Conservation (phyloP, 2,113 vertebrate species). For the Phoxinus phoxinus region DNA sequence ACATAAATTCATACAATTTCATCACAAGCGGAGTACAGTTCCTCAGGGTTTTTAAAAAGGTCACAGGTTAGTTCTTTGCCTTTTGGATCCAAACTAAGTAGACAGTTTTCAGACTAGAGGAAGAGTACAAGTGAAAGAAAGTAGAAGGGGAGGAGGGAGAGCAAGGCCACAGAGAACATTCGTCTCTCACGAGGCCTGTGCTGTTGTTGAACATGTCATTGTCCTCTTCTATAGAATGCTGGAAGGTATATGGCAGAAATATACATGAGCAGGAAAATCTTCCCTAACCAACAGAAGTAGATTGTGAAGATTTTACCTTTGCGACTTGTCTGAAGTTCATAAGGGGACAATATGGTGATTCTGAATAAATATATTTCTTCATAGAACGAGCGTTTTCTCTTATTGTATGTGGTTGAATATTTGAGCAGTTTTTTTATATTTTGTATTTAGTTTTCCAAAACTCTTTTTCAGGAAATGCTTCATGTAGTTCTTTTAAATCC, state of each 20-base stretch:
- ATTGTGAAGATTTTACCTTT: not conserved
- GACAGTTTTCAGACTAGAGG: not conserved
- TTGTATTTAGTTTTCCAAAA: not conserved
- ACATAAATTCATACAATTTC: not conserved
- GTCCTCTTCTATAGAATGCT: conserved; percentile 6
- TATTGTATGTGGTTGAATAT: not conserved
- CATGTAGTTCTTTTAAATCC: not conserved
- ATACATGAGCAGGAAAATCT: not conserved
- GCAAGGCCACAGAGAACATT: conserved; percentile 9
- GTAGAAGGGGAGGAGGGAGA: not conserved
- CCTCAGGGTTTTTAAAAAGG: not conserved
- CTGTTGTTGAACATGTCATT: not conserved
- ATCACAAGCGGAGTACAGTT: not conserved
- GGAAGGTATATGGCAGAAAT: not conserved
- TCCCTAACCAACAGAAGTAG: not conserved
- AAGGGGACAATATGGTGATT: not conserved
- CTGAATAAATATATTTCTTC: not conserved
- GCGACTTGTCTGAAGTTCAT: not conserved
- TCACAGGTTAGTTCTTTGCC: conserved; percentile 11
- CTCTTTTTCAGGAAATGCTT: not conserved
- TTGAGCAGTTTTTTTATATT: not conserved
- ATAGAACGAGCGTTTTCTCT: not conserved
- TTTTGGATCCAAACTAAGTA: not conserved
- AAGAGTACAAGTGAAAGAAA: not conserved
- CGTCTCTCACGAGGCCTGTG: conserved; percentile 3